These are phyloP conservation scores for Yponomeuta plumbellus DNA, from an alignment of 2,888 invertebrate species.

Conservation along the genomic window DNA sequence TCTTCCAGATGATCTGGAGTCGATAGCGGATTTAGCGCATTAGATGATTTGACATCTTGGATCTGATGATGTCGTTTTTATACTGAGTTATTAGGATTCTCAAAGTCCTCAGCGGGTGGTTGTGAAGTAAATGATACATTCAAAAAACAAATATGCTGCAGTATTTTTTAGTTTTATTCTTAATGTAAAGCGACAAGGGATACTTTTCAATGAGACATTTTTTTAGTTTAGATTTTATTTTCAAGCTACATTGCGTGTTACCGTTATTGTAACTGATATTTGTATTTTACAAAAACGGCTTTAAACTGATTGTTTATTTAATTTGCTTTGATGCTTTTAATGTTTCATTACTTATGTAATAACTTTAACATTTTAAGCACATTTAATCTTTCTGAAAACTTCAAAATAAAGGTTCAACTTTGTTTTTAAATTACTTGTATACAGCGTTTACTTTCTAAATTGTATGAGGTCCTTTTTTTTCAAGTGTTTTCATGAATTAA, in stretches of 20 bases:
- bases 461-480: too few relatives aligned
- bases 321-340: too few relatives aligned
- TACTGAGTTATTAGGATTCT: background rate
- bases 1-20: too few relatives aligned
- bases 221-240: background rate
- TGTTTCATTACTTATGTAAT: too few relatives aligned
- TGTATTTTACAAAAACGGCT: background rate
- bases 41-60: background rate
- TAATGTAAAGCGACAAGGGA: background rate
- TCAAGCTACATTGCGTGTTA: background rate
- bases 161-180: background rate
- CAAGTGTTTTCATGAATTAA: too few relatives aligned
- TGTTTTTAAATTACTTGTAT: too few relatives aligned
- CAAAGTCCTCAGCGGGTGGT: background rate
- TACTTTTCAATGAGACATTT: background rate
- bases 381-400: too few relatives aligned
- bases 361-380: too few relatives aligned
- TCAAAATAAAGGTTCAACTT: too few relatives aligned
- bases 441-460: too few relatives aligned
- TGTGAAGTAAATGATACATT: background rate
- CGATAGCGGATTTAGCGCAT: too few relatives aligned
- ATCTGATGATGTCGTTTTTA: slow-evolving; percentile 2
- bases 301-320: too few relatives aligned
- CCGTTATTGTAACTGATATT: slow-evolving; percentile 13
- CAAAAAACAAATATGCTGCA: background rate